These are phyloP conservation scores for Drosophila subpulchrella DNA, from an alignment of 1,140 invertebrate genomes.

Conservation along the genomic window DNA sequence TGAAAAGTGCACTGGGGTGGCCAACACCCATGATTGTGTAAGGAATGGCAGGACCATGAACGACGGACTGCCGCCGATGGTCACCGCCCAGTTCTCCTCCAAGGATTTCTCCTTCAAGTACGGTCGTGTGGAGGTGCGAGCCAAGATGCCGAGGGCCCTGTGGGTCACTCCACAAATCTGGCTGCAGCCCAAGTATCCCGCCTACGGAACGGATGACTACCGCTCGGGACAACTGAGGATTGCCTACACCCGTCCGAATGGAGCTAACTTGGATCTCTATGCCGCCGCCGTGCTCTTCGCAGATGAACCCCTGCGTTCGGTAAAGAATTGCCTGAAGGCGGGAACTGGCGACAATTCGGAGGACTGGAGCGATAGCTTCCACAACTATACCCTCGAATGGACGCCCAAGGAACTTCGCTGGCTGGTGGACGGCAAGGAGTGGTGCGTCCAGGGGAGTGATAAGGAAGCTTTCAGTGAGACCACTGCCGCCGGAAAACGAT, in stretches of 20 bases:
- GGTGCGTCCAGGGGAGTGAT: slow-evolving; percentile 85
- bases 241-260: slow-evolving; percentile 73
- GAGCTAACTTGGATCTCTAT: slow-evolving; percentile 83
- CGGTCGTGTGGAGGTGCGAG: slow-evolving; percentile 89
- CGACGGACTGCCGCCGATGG: slow-evolving; percentile 86
- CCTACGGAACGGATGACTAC: slow-evolving; percentile 84
- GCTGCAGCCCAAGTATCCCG: slow-evolving; percentile 84
- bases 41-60: slow-evolving; percentile 41
- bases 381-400: slow-evolving; percentile 89
- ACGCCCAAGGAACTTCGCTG: slow-evolving; percentile 85
- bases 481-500: slow-evolving; percentile 57
- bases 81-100: slow-evolving; percentile 88
- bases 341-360: slow-evolving; percentile 16
- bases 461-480: slow-evolving; percentile 79
- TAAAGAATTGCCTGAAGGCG: slow-evolving; percentile 53
- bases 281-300: slow-evolving; percentile 79
- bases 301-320: slow-evolving; percentile 53
- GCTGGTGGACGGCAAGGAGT: slow-evolving; percentile 86
- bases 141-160: slow-evolving; percentile 89
- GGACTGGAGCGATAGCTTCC: slow-evolving; percentile 88
- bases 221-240: slow-evolving; percentile 85
- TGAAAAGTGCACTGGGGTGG: slow-evolving; percentile 84
- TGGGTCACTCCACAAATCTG: slow-evolving; percentile 90
- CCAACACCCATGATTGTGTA: slow-evolving; percentile 83
- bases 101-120: slow-evolving; percentile 88